Percentiles rank a stretch among this genome's conserved stretches.
Evolutionary conservation across 2,113 vertebrate genomes (phyloP).

Genomic region (Cynoglossus semilaevis): DNA sequence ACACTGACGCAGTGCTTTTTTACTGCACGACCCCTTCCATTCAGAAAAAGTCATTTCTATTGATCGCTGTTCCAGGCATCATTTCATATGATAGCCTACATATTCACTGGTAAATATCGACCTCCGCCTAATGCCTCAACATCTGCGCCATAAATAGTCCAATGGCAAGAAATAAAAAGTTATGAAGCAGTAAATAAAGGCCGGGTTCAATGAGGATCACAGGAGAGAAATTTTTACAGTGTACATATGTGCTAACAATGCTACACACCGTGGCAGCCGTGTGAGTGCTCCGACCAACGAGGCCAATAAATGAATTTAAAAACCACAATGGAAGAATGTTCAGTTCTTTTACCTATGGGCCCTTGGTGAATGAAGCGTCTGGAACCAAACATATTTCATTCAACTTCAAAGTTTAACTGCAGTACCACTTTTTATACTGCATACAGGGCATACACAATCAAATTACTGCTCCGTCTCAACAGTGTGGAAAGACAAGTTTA

Average conservation of each 20-base stretch:
- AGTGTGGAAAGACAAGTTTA: too few relatives aligned
- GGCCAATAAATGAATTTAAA: too few relatives aligned
- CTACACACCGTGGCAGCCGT: too few relatives aligned
- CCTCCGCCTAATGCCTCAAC: slow-evolving; percentile 37
- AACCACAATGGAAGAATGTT: too few relatives aligned
- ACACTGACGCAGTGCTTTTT: slow-evolving; percentile 9
- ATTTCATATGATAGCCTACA: slow-evolving; percentile 61
- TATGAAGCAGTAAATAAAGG: slow-evolving; percentile 38
- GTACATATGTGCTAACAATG: background rate
- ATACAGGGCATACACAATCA: too few relatives aligned
- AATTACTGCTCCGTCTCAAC: too few relatives aligned
- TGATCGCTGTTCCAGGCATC: slow-evolving; percentile 66
- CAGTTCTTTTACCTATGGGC: too few relatives aligned
- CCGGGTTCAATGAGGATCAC: slow-evolving; percentile 15
- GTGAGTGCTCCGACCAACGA: too few relatives aligned
- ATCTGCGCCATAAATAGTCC: slow-evolving; percentile 55
- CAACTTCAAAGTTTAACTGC: too few relatives aligned
- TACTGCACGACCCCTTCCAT: slow-evolving; percentile 32
- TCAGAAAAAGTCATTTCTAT: slow-evolving; percentile 60
- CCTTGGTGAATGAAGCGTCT: too few relatives aligned
- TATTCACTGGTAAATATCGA: slow-evolving; percentile 65
- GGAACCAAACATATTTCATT: too few relatives aligned
- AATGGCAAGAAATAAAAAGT: slow-evolving; percentile 37
- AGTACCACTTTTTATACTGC: too few relatives aligned
- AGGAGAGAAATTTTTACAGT: background rate